Evolutionary conservation across 2,113 vertebrate species (phyloP).

Genomic region (Ovibos moschatus): DNA sequence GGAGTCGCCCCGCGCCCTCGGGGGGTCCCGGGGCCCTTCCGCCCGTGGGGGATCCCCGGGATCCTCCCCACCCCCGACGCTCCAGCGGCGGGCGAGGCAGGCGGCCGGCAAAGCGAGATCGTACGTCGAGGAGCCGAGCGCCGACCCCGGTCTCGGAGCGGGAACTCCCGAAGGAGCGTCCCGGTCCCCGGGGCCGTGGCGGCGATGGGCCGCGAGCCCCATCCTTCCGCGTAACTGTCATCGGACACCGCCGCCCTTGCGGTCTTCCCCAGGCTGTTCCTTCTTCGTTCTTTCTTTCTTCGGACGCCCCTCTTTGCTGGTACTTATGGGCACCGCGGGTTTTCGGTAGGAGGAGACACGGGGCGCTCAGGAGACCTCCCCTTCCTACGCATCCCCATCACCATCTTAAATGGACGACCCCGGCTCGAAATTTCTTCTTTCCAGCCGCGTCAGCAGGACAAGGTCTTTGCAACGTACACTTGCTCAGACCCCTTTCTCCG

Average conservation of each 20-base stretch:
- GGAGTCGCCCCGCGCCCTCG: not conserved
- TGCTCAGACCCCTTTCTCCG: not conserved
- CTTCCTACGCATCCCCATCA: not conserved
- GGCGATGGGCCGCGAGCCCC: not conserved
- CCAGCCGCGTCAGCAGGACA: not conserved
- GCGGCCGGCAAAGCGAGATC: not conserved
- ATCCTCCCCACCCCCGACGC: not conserved
- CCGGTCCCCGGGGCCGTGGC: not conserved
- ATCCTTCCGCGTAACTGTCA: not conserved
- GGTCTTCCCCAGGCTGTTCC: slow-evolving; percentile 12
- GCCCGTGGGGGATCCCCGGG: not conserved
- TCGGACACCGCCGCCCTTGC: not conserved
- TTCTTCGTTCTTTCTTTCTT: slow-evolving; percentile 68
- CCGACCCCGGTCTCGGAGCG: not conserved
- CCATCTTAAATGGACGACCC: not conserved
- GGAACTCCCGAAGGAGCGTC: not conserved
- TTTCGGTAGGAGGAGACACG: not conserved
- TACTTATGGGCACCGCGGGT: slow-evolving; percentile 48
- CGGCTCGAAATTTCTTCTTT: not conserved
- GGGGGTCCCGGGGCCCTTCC: not conserved
- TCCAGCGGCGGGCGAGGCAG: not conserved
- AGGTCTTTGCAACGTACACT: not conserved
- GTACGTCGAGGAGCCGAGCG: not conserved
- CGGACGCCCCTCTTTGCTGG: slow-evolving; percentile 69
- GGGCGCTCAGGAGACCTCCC: not conserved